A percentile compares a stretch with the other conserved stretches of the same genome.
Evolutionary conservation across 2,797 vertebrate genomes (phyloP).

Genomic region (Orestias chungarensis): DNA sequence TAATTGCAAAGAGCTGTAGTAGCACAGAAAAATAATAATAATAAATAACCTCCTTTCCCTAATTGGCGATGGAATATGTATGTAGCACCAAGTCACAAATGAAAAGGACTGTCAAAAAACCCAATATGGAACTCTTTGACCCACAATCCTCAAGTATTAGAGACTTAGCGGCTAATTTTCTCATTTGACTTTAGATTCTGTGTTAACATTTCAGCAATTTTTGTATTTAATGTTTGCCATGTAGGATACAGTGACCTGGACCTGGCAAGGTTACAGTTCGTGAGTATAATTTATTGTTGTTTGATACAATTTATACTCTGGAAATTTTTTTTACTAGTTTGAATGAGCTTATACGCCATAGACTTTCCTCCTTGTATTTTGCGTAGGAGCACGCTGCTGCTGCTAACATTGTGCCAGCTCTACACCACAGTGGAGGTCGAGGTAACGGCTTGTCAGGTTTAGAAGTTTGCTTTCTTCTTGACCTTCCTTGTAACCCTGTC

Average conservation of each 20-base stretch:
- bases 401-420: conserved; percentile 89
- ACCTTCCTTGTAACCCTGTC: conserved; percentile 18
- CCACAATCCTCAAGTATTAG: not conserved
- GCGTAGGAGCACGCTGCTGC: conserved; percentile 82
- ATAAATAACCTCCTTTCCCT: too few relatives aligned
- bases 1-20: not conserved
- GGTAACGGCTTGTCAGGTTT: conserved; percentile 75
- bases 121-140: not conserved
- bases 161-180: not conserved
- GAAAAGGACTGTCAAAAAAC: not conserved
- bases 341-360: not conserved
- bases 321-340: not conserved
- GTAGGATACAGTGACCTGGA: conserved; percentile 98
- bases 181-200: not conserved
- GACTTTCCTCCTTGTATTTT: conserved; percentile 10
- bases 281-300: conserved; percentile 78
- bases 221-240: conserved; percentile 20
- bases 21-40: not conserved
- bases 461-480: conserved; percentile 7
- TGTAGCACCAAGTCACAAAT: not conserved
- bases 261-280: conserved; percentile 94
- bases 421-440: conserved; percentile 95
- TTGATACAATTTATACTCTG: not conserved
- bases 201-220: not conserved
- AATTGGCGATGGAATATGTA: too few relatives aligned